phyloP scores from a whole-genome alignment of 1,140 invertebrate species.

The Arion vulgaris region DNA sequence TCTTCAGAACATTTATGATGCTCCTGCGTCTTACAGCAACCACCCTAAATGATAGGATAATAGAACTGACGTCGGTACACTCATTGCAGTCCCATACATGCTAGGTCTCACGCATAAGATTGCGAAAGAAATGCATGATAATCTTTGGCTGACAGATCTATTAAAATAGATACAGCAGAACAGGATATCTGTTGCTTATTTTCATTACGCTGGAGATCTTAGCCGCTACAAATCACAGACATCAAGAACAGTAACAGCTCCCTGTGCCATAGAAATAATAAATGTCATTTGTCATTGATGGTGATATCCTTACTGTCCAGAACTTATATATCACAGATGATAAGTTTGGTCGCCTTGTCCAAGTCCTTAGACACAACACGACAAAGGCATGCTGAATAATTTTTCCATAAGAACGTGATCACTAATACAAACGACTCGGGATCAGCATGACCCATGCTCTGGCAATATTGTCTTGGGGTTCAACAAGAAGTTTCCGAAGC shows the following conservation, averaged over 20 bases:
- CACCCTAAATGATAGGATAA: neutral
- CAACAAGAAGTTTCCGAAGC: neutral
- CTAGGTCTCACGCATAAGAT: no score
- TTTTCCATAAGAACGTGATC: neutral
- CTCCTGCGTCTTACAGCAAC: neutral
- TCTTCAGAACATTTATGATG: neutral
- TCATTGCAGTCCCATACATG: no score
- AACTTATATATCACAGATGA: conserved; percentile 10
- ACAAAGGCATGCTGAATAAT: neutral
- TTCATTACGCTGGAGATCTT: no score
- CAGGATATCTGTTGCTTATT: no score
- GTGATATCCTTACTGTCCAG: neutral
- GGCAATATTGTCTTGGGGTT: neutral
- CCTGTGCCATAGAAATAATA: neutral
- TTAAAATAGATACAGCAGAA: no score
- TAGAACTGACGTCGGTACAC: no score
- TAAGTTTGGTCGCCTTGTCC: neutral
- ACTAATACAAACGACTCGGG: neutral
- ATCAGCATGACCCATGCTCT: neutral
- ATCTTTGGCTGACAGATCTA: no score
- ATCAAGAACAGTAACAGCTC: neutral
- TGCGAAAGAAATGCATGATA: no score
- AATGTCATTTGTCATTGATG: neutral
- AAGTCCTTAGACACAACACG: neutral
- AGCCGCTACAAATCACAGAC: no score